These are phyloP conservation scores for Phrynocephalus versicolor DNA, from an alignment of 2,113 vertebrate genomes.

Conservation along the genomic window DNA sequence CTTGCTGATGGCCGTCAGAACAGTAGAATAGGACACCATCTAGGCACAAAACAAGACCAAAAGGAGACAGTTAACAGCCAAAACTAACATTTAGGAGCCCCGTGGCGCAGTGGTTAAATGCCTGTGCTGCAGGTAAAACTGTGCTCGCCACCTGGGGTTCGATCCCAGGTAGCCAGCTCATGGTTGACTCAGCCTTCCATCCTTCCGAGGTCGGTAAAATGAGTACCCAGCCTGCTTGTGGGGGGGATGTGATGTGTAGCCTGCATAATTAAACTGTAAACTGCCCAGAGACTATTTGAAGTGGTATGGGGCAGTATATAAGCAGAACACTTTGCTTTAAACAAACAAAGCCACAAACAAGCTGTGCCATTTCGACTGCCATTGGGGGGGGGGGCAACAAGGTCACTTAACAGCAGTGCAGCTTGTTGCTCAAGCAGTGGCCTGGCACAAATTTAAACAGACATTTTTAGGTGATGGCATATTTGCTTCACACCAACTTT, in stretches of 20 bases:
- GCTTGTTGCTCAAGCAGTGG: slow-evolving; percentile 35
- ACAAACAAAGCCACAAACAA: slow-evolving; percentile 19
- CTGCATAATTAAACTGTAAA: no score
- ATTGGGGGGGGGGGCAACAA: slow-evolving; percentile 40
- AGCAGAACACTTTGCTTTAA: no score
- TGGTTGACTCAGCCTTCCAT: no score
- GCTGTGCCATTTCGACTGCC: background rate
- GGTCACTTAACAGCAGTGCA: slow-evolving; percentile 53
- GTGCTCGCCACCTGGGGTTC: no score
- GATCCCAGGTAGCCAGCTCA: no score
- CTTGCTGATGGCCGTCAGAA: slow-evolving; percentile 94
- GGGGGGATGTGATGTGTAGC: no score
- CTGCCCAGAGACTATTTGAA: no score
- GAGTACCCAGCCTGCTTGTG: no score
- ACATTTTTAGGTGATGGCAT: slow-evolving; percentile 60
- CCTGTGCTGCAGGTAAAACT: no score
- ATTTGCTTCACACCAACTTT: slow-evolving; percentile 49
- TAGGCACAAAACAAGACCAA: slow-evolving; percentile 59
- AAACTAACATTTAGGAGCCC: background rate
- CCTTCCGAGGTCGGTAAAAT: no score
- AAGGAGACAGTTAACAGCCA: background rate
- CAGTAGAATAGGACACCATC: slow-evolving; percentile 98
- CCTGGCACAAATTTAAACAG: slow-evolving; percentile 64
- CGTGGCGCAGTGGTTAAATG: no score
- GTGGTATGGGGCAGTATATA: no score